Conservation (phyloP, 2,113 vertebrate genomes). For the Corvus hawaiiensis region DNA sequence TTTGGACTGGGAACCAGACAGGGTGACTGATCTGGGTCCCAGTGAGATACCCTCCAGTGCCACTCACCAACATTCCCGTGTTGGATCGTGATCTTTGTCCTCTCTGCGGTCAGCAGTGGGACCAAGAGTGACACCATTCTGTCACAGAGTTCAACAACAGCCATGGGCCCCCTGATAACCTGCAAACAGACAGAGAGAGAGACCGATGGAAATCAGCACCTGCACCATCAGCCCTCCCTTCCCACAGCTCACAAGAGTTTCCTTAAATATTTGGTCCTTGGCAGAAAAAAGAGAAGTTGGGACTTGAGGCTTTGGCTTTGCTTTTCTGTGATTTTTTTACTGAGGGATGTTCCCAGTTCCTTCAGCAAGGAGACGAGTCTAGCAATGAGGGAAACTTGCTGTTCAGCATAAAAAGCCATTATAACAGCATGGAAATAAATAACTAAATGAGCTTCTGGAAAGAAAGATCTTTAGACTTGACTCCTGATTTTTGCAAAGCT, state of each 20-base stretch:
- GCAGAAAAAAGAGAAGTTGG: not conserved
- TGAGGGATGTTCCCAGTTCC: not conserved
- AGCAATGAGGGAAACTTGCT: not conserved
- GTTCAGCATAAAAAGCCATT: not conserved
- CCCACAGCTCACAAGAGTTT: not conserved
- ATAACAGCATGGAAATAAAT: not conserved
- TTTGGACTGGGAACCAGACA: not conserved
- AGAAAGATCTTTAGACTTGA: not conserved
- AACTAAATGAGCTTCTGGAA: not conserved
- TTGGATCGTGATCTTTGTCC: constrained; percentile 70
- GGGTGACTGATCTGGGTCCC: not conserved
- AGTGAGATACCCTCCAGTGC: not conserved
- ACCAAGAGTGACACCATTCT: constrained; percentile 77
- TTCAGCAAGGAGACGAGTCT: not conserved
- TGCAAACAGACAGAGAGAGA: not conserved
- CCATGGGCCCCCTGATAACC: constrained; percentile 85
- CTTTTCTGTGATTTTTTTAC: not conserved
- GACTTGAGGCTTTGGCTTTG: not conserved
- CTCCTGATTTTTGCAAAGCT: not conserved
- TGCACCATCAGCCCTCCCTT: not conserved
- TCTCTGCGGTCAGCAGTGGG: constrained; percentile 65
- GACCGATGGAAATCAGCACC: not conserved
- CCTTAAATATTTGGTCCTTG: not conserved
- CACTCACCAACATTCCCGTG: constrained; percentile 78
- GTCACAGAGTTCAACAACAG: constrained; percentile 79